Evolutionary conservation across 2,113 vertebrate species (phyloP), one percentile per base, ranked within the genome.

Genomic region (Neogale vison): DNA sequence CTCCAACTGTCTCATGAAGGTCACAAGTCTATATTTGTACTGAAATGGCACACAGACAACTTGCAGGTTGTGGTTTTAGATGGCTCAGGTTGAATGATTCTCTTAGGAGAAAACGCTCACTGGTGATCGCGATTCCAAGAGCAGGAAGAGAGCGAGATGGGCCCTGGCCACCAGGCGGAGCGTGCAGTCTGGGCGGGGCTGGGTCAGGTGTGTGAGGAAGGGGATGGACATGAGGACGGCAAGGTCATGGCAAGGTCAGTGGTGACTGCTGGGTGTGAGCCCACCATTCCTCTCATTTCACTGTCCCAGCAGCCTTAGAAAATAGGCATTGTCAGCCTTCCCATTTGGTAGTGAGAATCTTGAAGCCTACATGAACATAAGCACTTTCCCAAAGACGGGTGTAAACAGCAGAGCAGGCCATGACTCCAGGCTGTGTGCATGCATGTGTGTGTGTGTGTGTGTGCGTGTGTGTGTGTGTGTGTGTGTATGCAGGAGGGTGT

Each of bases 151-250:
- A 65, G 3, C 36, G 47, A 29, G 14, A 1, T 6, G 50, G 20
- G 13, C 5, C 26, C 23, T 24, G 39, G 10, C 57, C 23, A 10
- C 10, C 31, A 71, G 42, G 31, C 42, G 63, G 3, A 12, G 12
- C 0, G 1, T 1, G 0, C 39, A 26, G 10, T 52, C 0, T 2
- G 21, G 7, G 13, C 1, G 18, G 34, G 67, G 67, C 3, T 21
- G 24, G 10, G 21, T 13, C 23, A 6, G 76, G 18, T 52, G n/a
- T 45, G 59, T 4, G 50, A 55, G 36, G n/a, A 80, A 2, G 18
- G 12, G 0, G 17, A 3, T 11, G 1, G 11, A 34, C 2, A 6
- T 11, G 42, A 8, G 1, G 14, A 45, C 1, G 0, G 13, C 59
- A 14, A 80, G 84, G 63, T 14, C 31, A 10, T 1, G 12, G 21